Percentiles rank a stretch among this genome's conserved stretches.
phyloP scores from a whole-genome alignment of 1,140 invertebrate genomes.

The Nymphalis io region DNA sequence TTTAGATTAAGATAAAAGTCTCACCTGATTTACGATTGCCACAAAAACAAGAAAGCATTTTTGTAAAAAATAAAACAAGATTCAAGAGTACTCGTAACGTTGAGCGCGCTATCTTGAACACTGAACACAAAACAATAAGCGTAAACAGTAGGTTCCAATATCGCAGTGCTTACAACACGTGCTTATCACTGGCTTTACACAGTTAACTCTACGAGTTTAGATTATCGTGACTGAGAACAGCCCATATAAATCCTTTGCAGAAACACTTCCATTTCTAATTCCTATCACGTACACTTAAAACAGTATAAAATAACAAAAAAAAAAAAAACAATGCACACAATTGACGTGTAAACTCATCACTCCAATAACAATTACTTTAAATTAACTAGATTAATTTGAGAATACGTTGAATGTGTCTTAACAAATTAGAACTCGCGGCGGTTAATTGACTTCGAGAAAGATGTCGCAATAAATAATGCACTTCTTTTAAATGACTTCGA shows the following conservation, averaged over 20 bases:
- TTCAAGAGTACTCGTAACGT: constrained; percentile 58
- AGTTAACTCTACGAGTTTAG: constrained; percentile 40
- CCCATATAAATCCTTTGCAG: not conserved
- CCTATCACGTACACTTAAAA: not conserved
- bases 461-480: constrained; percentile 43
- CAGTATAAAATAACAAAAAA: not conserved
- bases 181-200: constrained; percentile 64
- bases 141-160: constrained; percentile 57
- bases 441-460: constrained; percentile 25
- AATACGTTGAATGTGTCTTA: constrained; percentile 26
- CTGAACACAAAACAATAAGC: constrained; percentile 67
- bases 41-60: constrained; percentile 69
- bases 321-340: not conserved
- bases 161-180: constrained; percentile 47
- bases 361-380: constrained; percentile 19
- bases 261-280: constrained; percentile 17
- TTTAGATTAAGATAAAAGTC: constrained; percentile 17
- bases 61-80: constrained; percentile 48
- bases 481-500: constrained; percentile 40
- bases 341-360: not conserved
- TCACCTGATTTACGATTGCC: constrained; percentile 65
- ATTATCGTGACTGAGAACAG: constrained; percentile 40
- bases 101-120: constrained; percentile 60
- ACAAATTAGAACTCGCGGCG: constrained; percentile 29
- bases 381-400: constrained; percentile 16